Base-by-base conservation (phyloP, 2,888 invertebrate genomes). In the Thecocarcelia acutangulata region DNA sequence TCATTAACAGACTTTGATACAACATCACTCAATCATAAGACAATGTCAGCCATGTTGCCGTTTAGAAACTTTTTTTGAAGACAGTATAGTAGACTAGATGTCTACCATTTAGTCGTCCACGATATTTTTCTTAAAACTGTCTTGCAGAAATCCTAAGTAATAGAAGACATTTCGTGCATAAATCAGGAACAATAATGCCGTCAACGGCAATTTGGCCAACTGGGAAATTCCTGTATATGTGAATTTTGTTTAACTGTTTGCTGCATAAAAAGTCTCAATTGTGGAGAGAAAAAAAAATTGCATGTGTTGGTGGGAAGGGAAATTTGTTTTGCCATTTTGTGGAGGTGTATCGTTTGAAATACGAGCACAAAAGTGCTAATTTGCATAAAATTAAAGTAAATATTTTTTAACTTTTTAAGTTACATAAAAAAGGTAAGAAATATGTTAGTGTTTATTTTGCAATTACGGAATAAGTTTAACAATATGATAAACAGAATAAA, bases 331-430 rank as follows among this genome's bases (percentile, higher is more conserved):
- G 12, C 24, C 21, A 42, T 54, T 64, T 64, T 46, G 37, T 2
- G 33, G 37, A 74, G 74, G 74, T 74, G 74, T 74, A 56, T 74
- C 63, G 46, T 54, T 73, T 63, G 63, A 54, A 73, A 63, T 72
- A 44, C 24, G 24, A 24, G 3, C 5, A 24, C 4, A 28, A 50
- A 61, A 61, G 61, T 72, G 61, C 61, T 72, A 72, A 73, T 63
- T 73, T 73, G 63, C 61, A 73, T 73, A 73, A 73, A 54, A 63
- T 73, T 63, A 73, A 37, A 63, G 54, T 46, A 54, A 63, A 73
- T 73, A 63, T 73, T 73, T 63, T 61, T 73, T 33, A 28, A n/a
- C 50, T 59, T 59, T 50, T 50, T 50, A 8, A 8, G 17, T 17
- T 48, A 24, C 0, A 19, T 11, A 37, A 37, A 64, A 50, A 50